Percentiles rank a stretch among this genome's conserved stretches.
phyloP scores from a whole-genome alignment of 2,797 vertebrate genomes.

The Macrochelys suwanniensis region DNA sequence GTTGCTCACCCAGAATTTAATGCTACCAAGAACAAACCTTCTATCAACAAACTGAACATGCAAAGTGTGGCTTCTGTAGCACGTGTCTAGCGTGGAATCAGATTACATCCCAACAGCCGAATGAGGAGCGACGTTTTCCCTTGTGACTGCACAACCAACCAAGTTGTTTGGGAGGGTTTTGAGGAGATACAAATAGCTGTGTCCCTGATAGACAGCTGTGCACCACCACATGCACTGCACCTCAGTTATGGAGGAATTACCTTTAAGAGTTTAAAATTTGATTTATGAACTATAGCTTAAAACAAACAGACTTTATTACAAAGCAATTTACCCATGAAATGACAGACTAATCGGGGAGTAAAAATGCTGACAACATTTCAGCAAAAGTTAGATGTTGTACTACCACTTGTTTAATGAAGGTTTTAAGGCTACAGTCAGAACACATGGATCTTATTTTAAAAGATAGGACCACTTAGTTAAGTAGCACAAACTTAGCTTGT shows the following conservation, averaged over 20 bases:
- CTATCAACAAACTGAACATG: slow-evolving; percentile 25
- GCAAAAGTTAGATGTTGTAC: background rate
- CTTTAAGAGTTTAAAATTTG: slow-evolving; percentile 25
- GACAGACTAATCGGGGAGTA: background rate
- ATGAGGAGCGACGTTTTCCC: slow-evolving; percentile 37
- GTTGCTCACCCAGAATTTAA: slow-evolving; percentile 15
- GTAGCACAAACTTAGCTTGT: background rate
- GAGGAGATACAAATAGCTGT: slow-evolving; percentile 61
- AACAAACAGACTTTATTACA: background rate
- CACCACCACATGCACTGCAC: slow-evolving; percentile 25
- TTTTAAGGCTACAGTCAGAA: background rate
- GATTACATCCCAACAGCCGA: slow-evolving; percentile 41
- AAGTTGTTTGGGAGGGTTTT: slow-evolving; percentile 60
- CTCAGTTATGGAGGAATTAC: slow-evolving; percentile 63
- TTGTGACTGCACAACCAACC: slow-evolving; percentile 41
- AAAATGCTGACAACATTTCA: background rate
- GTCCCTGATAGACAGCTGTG: slow-evolving; percentile 26
- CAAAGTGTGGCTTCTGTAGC: slow-evolving; percentile 23
- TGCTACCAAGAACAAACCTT: slow-evolving; percentile 10
- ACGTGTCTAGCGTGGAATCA: slow-evolving; percentile 24
- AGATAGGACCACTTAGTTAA: background rate
- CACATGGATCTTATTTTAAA: background rate
- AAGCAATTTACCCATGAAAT: slow-evolving; percentile 11
- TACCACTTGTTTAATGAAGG: slow-evolving; percentile 4
- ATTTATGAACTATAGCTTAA: slow-evolving; percentile 44